Percentiles rank a stretch among this genome's conserved stretches.
phyloP scores from a whole-genome alignment of 2,113 vertebrate genomes.

The Excalfactoria chinensis region DNA sequence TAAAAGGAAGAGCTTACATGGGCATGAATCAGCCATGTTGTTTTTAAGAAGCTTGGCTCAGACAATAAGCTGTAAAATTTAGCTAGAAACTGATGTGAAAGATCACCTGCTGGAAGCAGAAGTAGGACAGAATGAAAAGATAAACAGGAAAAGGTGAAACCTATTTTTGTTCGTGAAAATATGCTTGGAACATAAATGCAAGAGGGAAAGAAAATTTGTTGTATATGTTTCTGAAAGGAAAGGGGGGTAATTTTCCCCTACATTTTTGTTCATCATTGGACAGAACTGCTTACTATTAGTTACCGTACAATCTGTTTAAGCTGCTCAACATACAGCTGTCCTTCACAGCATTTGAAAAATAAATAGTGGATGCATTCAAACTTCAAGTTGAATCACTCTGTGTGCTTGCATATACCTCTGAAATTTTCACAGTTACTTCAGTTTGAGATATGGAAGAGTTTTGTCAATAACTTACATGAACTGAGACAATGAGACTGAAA shows the following conservation, averaged over 20 bases:
- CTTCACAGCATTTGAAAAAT: neutral
- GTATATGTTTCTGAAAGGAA: neutral
- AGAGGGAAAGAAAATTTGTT: neutral
- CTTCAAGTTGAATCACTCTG: neutral
- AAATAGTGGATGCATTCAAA: neutral
- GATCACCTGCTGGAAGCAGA: neutral
- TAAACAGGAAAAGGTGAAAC: neutral
- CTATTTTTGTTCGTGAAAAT: neutral
- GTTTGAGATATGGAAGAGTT: neutral
- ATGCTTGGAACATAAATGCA: neutral
- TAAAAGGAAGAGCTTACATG: constrained; percentile 4
- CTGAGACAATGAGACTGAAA: neutral
- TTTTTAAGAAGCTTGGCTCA: neutral
- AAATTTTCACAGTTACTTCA: neutral
- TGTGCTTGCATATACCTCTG: neutral
- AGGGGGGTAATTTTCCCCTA: neutral
- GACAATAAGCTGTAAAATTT: neutral
- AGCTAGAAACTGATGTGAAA: neutral
- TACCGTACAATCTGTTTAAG: neutral
- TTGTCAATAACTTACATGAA: neutral
- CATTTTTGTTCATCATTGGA: neutral
- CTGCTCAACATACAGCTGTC: neutral
- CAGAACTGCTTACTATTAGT: neutral
- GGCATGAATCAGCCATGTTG: neutral
- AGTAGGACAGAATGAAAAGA: neutral